A percentile compares a stretch with the other conserved stretches of the same genome.
phyloP scores from a whole-genome alignment of 2,113 vertebrate species.

The Stegostoma tigrinum region DNA sequence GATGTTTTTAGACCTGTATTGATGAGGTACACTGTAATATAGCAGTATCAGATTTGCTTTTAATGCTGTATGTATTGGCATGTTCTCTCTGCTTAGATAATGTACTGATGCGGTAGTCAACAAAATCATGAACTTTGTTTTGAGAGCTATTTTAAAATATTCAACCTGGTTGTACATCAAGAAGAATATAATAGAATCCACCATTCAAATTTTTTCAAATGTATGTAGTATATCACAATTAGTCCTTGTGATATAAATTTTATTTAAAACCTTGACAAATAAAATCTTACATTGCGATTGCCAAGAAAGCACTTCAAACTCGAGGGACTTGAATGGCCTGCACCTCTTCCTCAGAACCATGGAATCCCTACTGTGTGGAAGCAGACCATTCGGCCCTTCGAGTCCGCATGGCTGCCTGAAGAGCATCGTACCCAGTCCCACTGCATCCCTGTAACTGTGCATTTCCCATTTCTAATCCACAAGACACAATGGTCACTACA shows the following conservation, averaged over 20 bases:
- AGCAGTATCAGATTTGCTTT: background rate
- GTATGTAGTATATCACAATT: background rate
- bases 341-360: background rate
- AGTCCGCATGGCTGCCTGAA: background rate
- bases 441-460: too few species aligned
- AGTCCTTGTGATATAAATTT: background rate
- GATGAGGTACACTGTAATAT: background rate
- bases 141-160: background rate
- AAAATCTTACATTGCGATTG: background rate
- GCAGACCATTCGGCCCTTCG: background rate
- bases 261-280: background rate
- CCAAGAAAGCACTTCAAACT: background rate
- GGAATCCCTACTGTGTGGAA: background rate
- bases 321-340: too few species aligned
- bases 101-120: background rate
- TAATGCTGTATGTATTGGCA: background rate
- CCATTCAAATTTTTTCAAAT: background rate
- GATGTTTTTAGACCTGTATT: background rate
- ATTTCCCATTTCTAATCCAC: too few species aligned
- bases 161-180: background rate
- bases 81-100: background rate
- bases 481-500: too few species aligned
- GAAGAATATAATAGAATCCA: background rate
- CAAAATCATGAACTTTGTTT: background rate
- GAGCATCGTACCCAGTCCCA: background rate